phyloP scores from a whole-genome alignment of 2,888 invertebrate species.

The Spialia ferax region DNA sequence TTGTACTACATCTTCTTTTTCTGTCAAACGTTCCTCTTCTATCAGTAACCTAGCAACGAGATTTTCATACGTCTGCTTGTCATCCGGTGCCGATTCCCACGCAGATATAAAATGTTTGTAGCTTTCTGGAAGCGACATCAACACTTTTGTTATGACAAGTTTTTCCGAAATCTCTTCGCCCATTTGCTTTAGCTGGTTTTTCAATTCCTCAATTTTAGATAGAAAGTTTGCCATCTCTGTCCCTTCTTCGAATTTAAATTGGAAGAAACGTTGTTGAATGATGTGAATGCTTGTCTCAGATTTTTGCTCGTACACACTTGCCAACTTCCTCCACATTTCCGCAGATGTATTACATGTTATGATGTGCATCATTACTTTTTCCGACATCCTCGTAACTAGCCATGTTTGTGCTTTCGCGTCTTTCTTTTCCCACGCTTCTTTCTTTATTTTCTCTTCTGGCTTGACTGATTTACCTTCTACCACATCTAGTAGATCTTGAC shows the following conservation, averaged over 20 bases:
- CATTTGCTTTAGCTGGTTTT: slow-evolving; percentile 49
- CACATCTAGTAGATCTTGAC: slow-evolving; percentile 7
- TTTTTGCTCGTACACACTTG: slow-evolving; percentile 56
- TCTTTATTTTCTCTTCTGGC: not conserved
- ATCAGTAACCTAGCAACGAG: slow-evolving; percentile 48
- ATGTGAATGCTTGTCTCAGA: slow-evolving; percentile 56
- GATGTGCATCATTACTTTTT: slow-evolving; percentile 52
- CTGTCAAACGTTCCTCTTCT: slow-evolving; percentile 45
- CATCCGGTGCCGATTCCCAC: slow-evolving; percentile 50
- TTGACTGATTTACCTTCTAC: not conserved
- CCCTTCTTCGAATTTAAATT: slow-evolving; percentile 49
- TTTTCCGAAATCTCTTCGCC: slow-evolving; percentile 51
- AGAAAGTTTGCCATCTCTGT: slow-evolving; percentile 49
- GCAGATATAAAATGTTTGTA: slow-evolving; percentile 59
- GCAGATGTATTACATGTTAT: slow-evolving; percentile 48
- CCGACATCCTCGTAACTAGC: slow-evolving; percentile 51
- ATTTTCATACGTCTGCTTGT: slow-evolving; percentile 46
- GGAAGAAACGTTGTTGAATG: slow-evolving; percentile 56
- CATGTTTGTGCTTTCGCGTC: slow-evolving; percentile 51
- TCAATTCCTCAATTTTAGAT: slow-evolving; percentile 52
- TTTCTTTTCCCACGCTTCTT: not conserved
- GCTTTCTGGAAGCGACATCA: slow-evolving; percentile 54
- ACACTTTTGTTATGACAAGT: slow-evolving; percentile 53
- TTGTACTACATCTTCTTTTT: not conserved
- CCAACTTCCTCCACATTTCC: slow-evolving; percentile 45